Percentiles rank a stretch among this genome's conserved stretches.
Evolutionary conservation across 2,113 vertebrate genomes (phyloP).

Genomic region (Zonotrichia leucophrys): DNA sequence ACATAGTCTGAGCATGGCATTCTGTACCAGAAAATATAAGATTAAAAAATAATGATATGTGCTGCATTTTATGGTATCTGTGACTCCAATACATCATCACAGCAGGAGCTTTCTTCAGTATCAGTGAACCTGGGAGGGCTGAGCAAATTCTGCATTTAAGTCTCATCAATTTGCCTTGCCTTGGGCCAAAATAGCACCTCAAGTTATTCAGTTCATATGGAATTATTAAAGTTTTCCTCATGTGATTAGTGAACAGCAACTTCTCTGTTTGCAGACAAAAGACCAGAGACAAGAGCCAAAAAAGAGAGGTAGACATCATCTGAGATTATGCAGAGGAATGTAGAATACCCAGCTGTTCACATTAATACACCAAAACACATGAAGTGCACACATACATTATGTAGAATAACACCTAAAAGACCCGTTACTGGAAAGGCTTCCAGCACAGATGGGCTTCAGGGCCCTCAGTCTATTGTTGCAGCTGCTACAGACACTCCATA

Average conservation of each 20-base stretch:
- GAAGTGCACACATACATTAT: background rate
- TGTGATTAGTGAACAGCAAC: background rate
- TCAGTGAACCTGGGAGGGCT: background rate
- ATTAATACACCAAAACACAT: background rate
- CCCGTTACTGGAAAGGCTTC: background rate
- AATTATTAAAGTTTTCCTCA: background rate
- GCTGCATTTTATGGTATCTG: background rate
- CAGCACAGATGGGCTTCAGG: background rate
- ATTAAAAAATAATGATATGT: background rate
- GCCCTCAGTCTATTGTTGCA: fast-evolving
- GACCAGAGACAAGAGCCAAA: background rate
- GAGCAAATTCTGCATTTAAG: slow-evolving; percentile 29
- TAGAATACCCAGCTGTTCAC: background rate
- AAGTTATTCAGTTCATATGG: background rate
- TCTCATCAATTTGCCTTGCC: background rate
- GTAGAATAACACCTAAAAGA: background rate
- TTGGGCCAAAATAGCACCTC: background rate
- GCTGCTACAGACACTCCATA: too few relatives aligned
- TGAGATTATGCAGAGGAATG: background rate
- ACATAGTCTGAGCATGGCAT: background rate
- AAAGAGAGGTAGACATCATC: background rate
- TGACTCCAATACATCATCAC: slow-evolving; percentile 5
- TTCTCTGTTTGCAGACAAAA: background rate
- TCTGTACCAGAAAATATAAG: background rate
- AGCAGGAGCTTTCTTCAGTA: slow-evolving; percentile 4